Conservation (phyloP, 1,140 invertebrate genomes). For the Prorops nasuta region DNA sequence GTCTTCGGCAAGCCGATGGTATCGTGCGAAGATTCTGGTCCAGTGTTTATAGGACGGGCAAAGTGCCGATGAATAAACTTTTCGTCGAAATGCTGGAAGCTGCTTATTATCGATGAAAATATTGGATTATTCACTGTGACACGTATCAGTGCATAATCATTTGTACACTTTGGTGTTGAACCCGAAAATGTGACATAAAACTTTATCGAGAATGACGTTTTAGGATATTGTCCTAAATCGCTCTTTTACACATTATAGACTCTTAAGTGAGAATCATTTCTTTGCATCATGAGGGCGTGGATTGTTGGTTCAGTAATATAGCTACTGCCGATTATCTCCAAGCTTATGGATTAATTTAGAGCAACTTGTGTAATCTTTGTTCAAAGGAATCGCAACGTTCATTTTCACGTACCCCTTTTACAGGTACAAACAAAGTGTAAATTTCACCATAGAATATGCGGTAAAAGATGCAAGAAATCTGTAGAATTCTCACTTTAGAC, state of each 20-base stretch:
- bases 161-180: too few relatives aligned
- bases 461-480: slow-evolving; percentile 27
- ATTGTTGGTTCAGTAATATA: too few relatives aligned
- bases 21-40: slow-evolving; percentile 89
- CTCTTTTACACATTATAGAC: too few relatives aligned
- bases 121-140: not conserved
- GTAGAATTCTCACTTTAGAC: slow-evolving; percentile 25
- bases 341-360: slow-evolving; percentile 6
- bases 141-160: too few relatives aligned
- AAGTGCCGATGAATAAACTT: slow-evolving; percentile 93
- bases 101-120: slow-evolving; percentile 45
- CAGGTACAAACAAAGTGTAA: slow-evolving; percentile 32
- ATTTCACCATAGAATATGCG: slow-evolving; percentile 20
- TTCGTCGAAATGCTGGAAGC: slow-evolving; percentile 96
- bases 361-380: slow-evolving; percentile 15
- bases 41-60: slow-evolving; percentile 80
- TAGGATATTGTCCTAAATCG: too few relatives aligned
- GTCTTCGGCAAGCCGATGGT: slow-evolving; percentile 84
- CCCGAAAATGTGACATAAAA: too few relatives aligned
- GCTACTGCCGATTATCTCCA: too few relatives aligned
- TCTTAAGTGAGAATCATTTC: too few relatives aligned
- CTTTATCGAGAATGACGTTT: too few relatives aligned
- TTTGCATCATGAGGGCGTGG: too few relatives aligned
- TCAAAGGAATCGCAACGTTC: slow-evolving; percentile 27
- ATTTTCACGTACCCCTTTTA: slow-evolving; percentile 37